phyloP scores from a whole-genome alignment of 2,888 invertebrate genomes.

The Pedicia rivosa region DNA sequence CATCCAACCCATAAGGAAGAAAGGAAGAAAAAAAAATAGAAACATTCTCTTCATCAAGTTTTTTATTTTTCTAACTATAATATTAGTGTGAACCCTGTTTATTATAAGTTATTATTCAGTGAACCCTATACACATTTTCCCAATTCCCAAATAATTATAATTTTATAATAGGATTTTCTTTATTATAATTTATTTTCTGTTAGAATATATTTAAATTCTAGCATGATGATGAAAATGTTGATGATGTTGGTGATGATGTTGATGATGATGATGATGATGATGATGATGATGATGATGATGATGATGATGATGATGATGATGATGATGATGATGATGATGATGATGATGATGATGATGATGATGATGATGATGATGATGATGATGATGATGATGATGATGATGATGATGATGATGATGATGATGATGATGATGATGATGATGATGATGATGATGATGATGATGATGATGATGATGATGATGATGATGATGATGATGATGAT shows the following conservation, averaged over 20 bases:
- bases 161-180: no score
- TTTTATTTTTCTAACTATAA: no score
- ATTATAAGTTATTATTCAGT: no score
- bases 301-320: constrained; percentile 1
- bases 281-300: background rate
- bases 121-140: no score
- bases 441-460: background rate
- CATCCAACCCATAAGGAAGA: no score
- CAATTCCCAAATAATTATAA: no score
- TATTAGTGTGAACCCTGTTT: no score
- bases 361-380: constrained; percentile 1
- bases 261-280: background rate
- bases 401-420: background rate
- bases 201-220: no score
- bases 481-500: constrained; percentile 1
- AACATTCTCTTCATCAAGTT: no score
- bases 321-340: background rate
- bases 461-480: constrained; percentile 1
- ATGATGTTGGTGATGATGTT: background rate
- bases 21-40: no score
- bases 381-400: background rate
- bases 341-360: constrained; percentile 1
- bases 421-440: background rate
- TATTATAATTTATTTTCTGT: no score
- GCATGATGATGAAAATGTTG: no score